Conservation (phyloP, 2,797 vertebrate species). For the Falco cherrug region DNA sequence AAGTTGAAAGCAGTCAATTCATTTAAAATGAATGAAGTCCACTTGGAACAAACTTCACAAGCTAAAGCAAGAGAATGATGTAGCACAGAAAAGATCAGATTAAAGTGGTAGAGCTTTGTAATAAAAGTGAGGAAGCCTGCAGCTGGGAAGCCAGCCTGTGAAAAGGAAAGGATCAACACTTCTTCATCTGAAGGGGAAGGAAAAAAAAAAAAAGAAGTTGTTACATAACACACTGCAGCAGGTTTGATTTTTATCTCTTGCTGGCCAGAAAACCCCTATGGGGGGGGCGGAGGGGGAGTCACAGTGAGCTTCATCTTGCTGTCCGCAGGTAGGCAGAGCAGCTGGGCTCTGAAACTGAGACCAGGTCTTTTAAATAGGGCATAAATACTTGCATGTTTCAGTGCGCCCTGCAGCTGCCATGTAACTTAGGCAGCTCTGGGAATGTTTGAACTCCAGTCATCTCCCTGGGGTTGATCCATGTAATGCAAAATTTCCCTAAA, state of each 20-base stretch:
- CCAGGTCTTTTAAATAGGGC: neutral
- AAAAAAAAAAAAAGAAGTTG: neutral
- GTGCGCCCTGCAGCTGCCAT: neutral
- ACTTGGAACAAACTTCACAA: constrained; percentile 37
- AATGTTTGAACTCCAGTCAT: neutral
- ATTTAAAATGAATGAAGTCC: constrained; percentile 41
- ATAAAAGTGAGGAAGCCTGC: constrained; percentile 39
- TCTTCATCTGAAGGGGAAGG: neutral
- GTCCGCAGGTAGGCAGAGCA: neutral
- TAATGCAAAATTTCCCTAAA: neutral
- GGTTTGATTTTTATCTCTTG: constrained; percentile 7
- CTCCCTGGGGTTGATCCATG: neutral
- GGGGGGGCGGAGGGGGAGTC: neutral
- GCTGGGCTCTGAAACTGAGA: neutral
- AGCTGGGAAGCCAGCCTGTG: constrained; percentile 50
- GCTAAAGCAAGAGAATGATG: constrained; percentile 23
- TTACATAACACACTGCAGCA: neutral
- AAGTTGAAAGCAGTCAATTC: constrained; percentile 48
- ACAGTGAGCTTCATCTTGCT: neutral
- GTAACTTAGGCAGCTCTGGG: neutral
- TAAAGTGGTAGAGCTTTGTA: constrained; percentile 43
- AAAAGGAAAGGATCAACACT: neutral
- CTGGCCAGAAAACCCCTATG: neutral
- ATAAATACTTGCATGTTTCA: neutral
- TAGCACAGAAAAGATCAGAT: constrained; percentile 55